A percentile compares a stretch with the other conserved stretches of the same genome.
Conservation (phyloP, 2,888 invertebrate species). For the Caenorhabditis macrosperma region DNA sequence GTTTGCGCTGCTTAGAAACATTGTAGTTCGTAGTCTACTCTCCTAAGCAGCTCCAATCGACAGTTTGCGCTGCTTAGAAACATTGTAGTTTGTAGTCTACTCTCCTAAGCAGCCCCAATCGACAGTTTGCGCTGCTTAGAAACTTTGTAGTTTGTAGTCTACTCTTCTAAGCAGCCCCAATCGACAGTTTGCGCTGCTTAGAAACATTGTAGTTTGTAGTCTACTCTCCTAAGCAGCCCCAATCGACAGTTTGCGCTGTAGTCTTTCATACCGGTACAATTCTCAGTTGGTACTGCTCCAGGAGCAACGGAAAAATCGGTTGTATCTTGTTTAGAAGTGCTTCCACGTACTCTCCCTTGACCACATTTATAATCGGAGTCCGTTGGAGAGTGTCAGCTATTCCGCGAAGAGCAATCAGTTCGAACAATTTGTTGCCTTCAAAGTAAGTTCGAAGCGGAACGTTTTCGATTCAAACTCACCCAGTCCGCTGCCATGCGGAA, state of each 20-base stretch:
- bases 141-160: too few species aligned
- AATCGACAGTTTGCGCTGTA: too few species aligned
- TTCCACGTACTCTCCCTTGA: constrained; percentile 1
- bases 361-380: constrained; percentile 39
- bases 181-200: too few species aligned
- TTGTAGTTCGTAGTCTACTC: not conserved
- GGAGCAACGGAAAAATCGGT: constrained; percentile 43
- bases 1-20: not conserved
- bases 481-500: constrained; percentile 15
- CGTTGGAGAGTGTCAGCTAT: constrained; percentile 31
- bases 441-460: not conserved
- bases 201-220: too few species aligned
- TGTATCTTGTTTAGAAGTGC: constrained; percentile 19
- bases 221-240: too few species aligned
- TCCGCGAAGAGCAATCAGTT: constrained; percentile 43
- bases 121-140: too few species aligned
- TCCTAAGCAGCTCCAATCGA: too few species aligned
- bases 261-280: constrained; percentile 46
- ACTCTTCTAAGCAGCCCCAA: too few species aligned
- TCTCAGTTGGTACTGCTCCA: constrained; percentile 31
- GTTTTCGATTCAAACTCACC: constrained; percentile 6
- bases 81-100: too few species aligned
- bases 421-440: constrained; percentile 47
- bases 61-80: too few species aligned
- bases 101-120: too few species aligned